Evolutionary conservation across 2,888 invertebrate species (phyloP).

Genomic region (Drosophila siamana): DNA sequence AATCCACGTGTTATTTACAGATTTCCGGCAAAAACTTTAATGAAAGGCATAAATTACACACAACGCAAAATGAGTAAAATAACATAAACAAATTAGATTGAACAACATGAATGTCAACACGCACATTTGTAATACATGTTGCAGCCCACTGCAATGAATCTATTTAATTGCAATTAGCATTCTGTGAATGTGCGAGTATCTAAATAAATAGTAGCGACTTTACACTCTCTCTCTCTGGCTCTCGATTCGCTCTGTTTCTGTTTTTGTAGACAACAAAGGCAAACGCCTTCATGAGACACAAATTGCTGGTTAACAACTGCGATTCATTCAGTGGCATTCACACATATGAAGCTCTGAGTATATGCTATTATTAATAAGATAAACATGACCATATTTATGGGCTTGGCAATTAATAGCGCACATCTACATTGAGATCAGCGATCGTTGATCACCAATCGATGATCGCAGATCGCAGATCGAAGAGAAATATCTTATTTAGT

Average conservation of each 20-base stretch:
- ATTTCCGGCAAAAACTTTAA: conserved; percentile 41
- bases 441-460: conserved; percentile 5
- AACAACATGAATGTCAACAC: conserved; percentile 14
- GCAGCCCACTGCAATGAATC: background rate
- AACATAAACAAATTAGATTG: conserved; percentile 21
- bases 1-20: conserved; percentile 27
- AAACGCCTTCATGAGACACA: conserved; percentile 49
- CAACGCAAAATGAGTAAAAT: background rate
- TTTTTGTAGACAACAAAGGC: conserved; percentile 24
- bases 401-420: conserved; percentile 54
- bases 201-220: background rate
- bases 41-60: conserved; percentile 26
- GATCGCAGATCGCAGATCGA: background rate
- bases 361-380: conserved; percentile 14
- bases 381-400: conserved; percentile 47
- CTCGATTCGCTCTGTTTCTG: background rate
- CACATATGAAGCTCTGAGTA: background rate
- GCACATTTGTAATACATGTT: conserved; percentile 7
- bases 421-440: conserved; percentile 22
- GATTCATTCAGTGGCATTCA: no score
- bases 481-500: conserved; percentile 35
- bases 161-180: conserved; percentile 29
- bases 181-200: background rate
- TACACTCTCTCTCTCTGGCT: background rate
- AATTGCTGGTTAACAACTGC: conserved; percentile 22